Percentiles rank a stretch among this genome's conserved stretches.
Conservation (phyloP, 2,797 vertebrate genomes). For the Malurus leucopterus region DNA sequence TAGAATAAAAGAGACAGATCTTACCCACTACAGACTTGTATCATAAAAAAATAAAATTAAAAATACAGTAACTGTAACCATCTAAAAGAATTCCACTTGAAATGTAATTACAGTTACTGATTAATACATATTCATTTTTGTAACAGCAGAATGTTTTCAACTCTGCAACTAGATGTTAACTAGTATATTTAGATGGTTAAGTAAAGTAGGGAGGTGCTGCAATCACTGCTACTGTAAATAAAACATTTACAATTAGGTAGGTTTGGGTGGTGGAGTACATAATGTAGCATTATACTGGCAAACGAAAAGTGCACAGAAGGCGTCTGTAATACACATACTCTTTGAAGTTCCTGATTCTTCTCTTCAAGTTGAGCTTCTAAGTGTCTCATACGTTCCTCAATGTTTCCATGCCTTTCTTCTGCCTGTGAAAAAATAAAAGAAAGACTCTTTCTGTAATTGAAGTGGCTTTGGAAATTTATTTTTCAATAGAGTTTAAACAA, state of each 20-base stretch:
- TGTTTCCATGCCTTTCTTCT: conserved; percentile 96
- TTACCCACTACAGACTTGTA: background rate
- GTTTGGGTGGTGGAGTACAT: background rate
- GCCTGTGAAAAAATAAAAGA: conserved; percentile 80
- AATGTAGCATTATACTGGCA: background rate
- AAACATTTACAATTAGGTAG: background rate
- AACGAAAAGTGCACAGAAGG: background rate
- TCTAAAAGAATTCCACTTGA: background rate
- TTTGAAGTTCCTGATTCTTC: conserved; percentile 98
- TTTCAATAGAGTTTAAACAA: conserved; percentile 74
- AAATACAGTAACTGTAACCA: background rate
- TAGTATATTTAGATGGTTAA: background rate
- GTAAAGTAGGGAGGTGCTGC: background rate
- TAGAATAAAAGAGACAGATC: conserved; percentile 5
- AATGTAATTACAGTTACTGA: background rate
- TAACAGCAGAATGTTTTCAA: background rate
- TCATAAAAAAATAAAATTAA: background rate
- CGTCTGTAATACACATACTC: conserved; percentile 76
- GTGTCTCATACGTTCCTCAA: conserved; percentile 97
- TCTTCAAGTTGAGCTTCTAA: conserved; percentile 97
- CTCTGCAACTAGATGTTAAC: background rate
- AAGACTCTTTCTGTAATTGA: conserved; percentile 59
- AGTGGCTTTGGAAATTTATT: conserved; percentile 14
- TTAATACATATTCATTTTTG: background rate
- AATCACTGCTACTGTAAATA: background rate